Base-by-base conservation (phyloP, 2,888 invertebrate genomes). In the Thelaira solivaga region DNA sequence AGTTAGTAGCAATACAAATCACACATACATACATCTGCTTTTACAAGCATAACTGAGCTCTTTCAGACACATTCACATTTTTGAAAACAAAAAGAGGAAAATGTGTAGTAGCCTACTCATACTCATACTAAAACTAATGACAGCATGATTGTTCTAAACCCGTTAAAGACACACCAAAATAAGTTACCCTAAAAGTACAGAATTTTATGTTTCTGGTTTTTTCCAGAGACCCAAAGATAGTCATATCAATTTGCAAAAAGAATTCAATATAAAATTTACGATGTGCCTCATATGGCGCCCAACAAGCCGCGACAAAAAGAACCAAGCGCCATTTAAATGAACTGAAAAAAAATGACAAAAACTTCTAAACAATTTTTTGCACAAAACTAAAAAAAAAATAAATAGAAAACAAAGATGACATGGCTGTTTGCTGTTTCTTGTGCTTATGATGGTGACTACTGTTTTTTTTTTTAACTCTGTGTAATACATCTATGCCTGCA, bases 281-380 rank as follows among this genome's bases (percentile, higher is more conserved):
- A 79, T 76, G 80, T 72, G 81, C 74, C 61, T 80, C 80, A 74
- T 76, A 79, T 81, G 81, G 73, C 76, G 76, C 73, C 80, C 73
- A 81, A 80, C 81, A 78, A 78, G 73, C 76, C 78, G 80, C 76
- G 79, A 72, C 73, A 51, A 67, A 34, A 36, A 34, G 24, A 69
- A 41, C 68, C 39, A 53, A 36, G 45, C 41, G 26, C 20, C 36
- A 64, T 51, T 31, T 61, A 53, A 62, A 31, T 24, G 10, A 55
- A 75, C 24, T 13, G 26, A 67, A 45, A 43, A 68, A 67, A 39
- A 61, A 49, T 73, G 62, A 51, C 64, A 77, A 62, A 61, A 43
- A 41, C 34, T 73, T 73, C 59, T 64, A 62, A 43, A 39, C 43
- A 67, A 55, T 24, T 57, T 22, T 72, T 34, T 49, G n/a, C 5